phyloP scores from a whole-genome alignment of 2,888 invertebrate species.

The Andrena chrysosceles region DNA sequence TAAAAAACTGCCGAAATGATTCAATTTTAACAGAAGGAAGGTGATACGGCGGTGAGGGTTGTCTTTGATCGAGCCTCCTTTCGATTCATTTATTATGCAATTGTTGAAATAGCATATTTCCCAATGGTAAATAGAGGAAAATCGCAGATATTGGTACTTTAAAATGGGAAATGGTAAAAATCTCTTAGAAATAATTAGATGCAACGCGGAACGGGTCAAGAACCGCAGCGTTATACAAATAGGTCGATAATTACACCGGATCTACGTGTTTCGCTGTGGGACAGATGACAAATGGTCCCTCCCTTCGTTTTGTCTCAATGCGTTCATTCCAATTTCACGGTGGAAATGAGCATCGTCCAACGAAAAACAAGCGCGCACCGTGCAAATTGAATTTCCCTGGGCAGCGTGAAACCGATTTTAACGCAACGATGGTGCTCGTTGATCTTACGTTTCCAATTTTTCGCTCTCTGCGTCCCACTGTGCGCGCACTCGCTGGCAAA shows the following conservation, averaged over 20 bases:
- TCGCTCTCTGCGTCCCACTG: neutral
- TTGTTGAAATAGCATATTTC: too few relatives aligned
- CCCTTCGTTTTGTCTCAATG: constrained; percentile 15
- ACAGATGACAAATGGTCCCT: constrained; percentile 30
- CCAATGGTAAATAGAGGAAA: neutral
- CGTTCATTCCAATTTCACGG: constrained; percentile 34
- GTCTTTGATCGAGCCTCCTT: too few relatives aligned
- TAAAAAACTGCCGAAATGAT: constrained; percentile 10
- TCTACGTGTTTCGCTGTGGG: neutral
- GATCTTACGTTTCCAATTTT: constrained; percentile 22
- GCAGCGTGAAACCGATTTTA: constrained; percentile 20
- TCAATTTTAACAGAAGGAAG: constrained; percentile 35
- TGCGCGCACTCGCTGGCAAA: neutral
- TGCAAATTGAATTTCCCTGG: constrained; percentile 35
- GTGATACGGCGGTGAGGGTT: neutral
- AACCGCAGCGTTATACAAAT: constrained; percentile 6
- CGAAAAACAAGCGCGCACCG: constrained; percentile 13
- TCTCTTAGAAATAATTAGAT: neutral
- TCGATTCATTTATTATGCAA: too few relatives aligned
- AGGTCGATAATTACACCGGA: constrained; percentile 46
- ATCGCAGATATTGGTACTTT: neutral
- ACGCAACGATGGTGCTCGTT: neutral
- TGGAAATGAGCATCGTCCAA: neutral
- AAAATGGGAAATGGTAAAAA: too few relatives aligned
- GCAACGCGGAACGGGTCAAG: constrained; percentile 15